Evolutionary conservation across 1,140 invertebrate genomes (phyloP).

Genomic region (Nylanderia fulva): DNA sequence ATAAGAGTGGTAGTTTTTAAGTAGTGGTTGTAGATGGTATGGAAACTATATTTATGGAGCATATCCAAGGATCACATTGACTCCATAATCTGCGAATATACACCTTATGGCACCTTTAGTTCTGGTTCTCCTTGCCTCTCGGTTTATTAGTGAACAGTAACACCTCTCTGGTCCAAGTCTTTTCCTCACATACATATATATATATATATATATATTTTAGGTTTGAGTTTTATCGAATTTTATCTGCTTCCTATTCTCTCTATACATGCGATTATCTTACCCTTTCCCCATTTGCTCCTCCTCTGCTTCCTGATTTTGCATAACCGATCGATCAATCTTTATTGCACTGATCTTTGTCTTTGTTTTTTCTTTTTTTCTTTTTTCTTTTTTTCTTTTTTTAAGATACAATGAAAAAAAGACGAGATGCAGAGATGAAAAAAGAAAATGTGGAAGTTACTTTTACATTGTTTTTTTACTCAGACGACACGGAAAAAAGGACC

Average conservation of each 20-base stretch:
- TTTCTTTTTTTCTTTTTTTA: constrained; percentile 37
- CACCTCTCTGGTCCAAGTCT: constrained; percentile 87
- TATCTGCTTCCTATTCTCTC: constrained; percentile 72
- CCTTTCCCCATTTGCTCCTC: not conserved
- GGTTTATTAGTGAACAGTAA: constrained; percentile 87
- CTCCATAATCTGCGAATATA: constrained; percentile 65
- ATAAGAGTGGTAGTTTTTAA: constrained; percentile 86
- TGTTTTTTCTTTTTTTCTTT: not conserved
- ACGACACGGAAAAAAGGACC: constrained; percentile 39
- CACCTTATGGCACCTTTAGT: constrained; percentile 83
- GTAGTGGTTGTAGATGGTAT: constrained; percentile 86
- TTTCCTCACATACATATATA: constrained; percentile 85
- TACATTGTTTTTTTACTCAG: constrained; percentile 41
- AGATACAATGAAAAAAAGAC: constrained; percentile 50
- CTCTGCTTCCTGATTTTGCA: constrained; percentile 37
- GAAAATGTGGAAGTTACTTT: constrained; percentile 72
- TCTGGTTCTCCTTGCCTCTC: constrained; percentile 86
- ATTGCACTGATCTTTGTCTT: constrained; percentile 51
- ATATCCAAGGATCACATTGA: constrained; percentile 73
- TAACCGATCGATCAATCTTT: constrained; percentile 56
- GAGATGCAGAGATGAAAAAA: constrained; percentile 64
- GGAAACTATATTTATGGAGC: constrained; percentile 83
- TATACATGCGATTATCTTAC: constrained; percentile 50
- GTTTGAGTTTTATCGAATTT: constrained; percentile 85
- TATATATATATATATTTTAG: too few species aligned